Percentiles rank a stretch among this genome's conserved stretches.
Evolutionary conservation across 2,113 vertebrate species (phyloP).

Genomic region (Ploceus nigricollis): DNA sequence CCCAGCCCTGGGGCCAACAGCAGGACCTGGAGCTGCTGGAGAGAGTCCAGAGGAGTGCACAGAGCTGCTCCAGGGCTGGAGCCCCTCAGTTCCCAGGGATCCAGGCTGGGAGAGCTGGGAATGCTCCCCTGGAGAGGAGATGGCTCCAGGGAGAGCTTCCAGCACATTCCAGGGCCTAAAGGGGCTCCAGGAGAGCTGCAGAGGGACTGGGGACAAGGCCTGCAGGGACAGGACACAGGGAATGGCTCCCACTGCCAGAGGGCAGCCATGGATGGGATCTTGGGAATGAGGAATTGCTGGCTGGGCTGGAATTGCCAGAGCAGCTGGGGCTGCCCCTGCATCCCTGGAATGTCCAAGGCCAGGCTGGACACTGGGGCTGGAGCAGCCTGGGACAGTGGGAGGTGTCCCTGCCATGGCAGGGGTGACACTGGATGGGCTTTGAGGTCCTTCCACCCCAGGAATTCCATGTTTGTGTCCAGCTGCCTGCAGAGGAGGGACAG

Average conservation of each 20-base stretch:
- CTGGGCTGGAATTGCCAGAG: neutral
- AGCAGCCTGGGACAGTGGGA: rapidly evolving
- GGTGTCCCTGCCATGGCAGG: neutral
- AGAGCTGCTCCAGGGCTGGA: neutral
- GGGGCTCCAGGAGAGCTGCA: neutral
- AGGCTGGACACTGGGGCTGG: neutral
- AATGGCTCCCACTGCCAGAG: neutral
- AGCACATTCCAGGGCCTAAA: neutral
- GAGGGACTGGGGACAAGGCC: neutral
- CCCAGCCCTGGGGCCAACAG: neutral
- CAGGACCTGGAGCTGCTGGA: neutral
- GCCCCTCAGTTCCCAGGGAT: neutral
- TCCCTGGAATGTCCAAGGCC: neutral
- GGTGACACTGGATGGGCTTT: rapidly evolving
- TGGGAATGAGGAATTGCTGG: neutral
- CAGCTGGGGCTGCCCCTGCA: neutral
- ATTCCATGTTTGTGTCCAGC: neutral
- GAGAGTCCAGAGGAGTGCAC: neutral
- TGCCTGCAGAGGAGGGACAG: neutral
- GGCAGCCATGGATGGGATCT: neutral
- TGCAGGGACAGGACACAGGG: neutral
- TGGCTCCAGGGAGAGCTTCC: neutral
- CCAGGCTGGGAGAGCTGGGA: neutral
- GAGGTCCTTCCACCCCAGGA: neutral
- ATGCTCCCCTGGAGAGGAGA: rapidly evolving